Evolutionary conservation across 2,113 vertebrate genomes (phyloP).

Genomic region (Vulpes vulpes): DNA sequence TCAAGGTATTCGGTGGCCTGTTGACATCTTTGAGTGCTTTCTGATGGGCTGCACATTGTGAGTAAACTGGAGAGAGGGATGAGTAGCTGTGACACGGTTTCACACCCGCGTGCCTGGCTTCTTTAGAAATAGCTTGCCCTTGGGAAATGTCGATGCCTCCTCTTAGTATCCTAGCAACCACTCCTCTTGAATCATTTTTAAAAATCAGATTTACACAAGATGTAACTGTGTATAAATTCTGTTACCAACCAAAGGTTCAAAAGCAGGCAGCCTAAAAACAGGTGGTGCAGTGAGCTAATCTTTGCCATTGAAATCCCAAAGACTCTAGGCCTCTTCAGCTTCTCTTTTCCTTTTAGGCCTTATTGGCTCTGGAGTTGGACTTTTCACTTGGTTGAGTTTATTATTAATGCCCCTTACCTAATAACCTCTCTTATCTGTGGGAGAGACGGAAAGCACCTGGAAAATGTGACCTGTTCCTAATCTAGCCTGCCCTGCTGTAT

Average conservation of each 20-base stretch:
- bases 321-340: not conserved
- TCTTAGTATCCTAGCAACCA: not conserved
- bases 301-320: not conserved
- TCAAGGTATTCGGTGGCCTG: not conserved
- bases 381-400: conserved; percentile 28
- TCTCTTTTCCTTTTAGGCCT: not conserved
- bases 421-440: conserved; percentile 39
- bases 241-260: not conserved
- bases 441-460: not conserved
- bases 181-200: not conserved
- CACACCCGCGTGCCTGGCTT: not conserved
- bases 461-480: not conserved
- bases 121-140: not conserved
- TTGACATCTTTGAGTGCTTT: not conserved
- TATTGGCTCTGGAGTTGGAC: not conserved
- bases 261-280: not conserved
- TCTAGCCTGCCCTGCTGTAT: not conserved
- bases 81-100: not conserved
- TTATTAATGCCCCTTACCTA: not conserved
- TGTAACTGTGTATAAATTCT: not conserved
- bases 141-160: not conserved
- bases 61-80: not conserved
- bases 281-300: not conserved
- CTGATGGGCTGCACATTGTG: not conserved
- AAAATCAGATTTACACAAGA: not conserved